Base-by-base conservation (phyloP, 2,888 invertebrate genomes). In the Prenolepis imparis region DNA sequence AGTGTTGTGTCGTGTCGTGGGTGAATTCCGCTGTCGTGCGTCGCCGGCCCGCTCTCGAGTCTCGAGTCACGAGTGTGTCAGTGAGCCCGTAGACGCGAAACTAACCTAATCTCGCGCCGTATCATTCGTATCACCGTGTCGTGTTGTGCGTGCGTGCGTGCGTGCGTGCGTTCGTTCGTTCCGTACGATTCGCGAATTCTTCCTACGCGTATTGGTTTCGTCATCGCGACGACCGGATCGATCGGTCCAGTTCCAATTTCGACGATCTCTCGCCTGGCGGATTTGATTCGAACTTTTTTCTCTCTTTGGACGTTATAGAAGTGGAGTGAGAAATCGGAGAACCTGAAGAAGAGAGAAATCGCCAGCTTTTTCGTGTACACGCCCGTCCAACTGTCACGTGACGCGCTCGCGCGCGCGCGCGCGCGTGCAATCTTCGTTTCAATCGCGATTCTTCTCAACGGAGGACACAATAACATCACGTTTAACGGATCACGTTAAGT, bases 1-100 rank as follows among this genome's bases (percentile, higher is more conserved):
- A 91, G 91, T 91, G 91, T 91, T 89, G 91, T 89, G 86, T 87
- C 91, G 91, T 90, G 91, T 91, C 89, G 91, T 89, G 89, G 90
- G 90, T 91, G 88, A 89, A 70, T 88, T 48, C 48, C 48, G 18
- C 57, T 84, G 87, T 70, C 84, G 87, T 86, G 88, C 84, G 87
- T 83, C 85, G 85, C 88, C 88, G 83, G 84, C 70, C 77, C 85
- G 21, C 48, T 83, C 83, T 83, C n/a, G n/a, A 82, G 84, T 84
- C 82, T n/a, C n/a, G n/a, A n/a, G 84, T 82, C 81, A 80, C 85
- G 89, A 87, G 84, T 91, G 90, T 91, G 90, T 91, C 92, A 92
- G 92, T 91, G 92, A 92, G 90, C 89, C 87, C 88, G 87, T 82
- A 86, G 88, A 88, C 88, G 90, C 83, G 89, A 90, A 91, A 88